These are phyloP conservation scores for Tryphoninae sp. DNA, from an alignment of 2,888 invertebrate species.

Conservation along the genomic window DNA sequence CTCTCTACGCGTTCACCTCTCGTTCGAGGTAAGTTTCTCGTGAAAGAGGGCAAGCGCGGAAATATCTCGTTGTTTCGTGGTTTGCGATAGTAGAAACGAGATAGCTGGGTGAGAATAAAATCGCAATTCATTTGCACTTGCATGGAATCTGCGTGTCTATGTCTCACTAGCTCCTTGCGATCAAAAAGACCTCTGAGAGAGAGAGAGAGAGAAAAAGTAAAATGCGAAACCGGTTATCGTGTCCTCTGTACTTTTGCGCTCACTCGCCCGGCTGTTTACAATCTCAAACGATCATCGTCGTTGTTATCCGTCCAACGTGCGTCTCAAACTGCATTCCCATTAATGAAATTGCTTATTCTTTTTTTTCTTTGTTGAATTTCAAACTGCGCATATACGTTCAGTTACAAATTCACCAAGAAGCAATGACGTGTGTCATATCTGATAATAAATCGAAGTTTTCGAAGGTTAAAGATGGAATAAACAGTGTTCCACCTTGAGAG, in stretches of 20 bases:
- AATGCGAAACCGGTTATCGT: slow-evolving; percentile 37
- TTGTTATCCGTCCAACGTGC: slow-evolving; percentile 14
- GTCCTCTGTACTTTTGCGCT: background rate
- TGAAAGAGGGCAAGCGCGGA: slow-evolving; percentile 18
- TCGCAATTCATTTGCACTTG: slow-evolving; percentile 1
- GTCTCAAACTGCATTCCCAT: slow-evolving; percentile 2
- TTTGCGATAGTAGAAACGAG: slow-evolving; percentile 11
- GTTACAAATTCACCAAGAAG: no score
- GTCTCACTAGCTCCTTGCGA: slow-evolving; percentile 31
- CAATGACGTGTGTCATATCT: no score
- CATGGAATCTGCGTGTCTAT: slow-evolving; percentile 9
- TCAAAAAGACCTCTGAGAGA: slow-evolving; percentile 34
- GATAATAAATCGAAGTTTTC: no score
- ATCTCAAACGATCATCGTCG: slow-evolving; percentile 32
- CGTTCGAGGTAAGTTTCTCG: slow-evolving; percentile 12
- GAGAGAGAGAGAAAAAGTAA: no score
- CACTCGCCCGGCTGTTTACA: slow-evolving; percentile 19
- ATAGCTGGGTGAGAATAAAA: slow-evolving; percentile 6
- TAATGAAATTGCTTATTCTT: background rate
- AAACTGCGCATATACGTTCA: no score
- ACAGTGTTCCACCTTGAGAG: slow-evolving; percentile 46
- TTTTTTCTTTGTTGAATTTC: background rate
- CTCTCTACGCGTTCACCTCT: background rate
- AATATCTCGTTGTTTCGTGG: background rate
- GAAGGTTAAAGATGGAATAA: no score